A percentile compares a stretch with the other conserved stretches of the same genome.
These are phyloP conservation scores for Heterodera schachtii DNA, from an alignment of 1,140 invertebrate genomes.

Conservation along the genomic window DNA sequence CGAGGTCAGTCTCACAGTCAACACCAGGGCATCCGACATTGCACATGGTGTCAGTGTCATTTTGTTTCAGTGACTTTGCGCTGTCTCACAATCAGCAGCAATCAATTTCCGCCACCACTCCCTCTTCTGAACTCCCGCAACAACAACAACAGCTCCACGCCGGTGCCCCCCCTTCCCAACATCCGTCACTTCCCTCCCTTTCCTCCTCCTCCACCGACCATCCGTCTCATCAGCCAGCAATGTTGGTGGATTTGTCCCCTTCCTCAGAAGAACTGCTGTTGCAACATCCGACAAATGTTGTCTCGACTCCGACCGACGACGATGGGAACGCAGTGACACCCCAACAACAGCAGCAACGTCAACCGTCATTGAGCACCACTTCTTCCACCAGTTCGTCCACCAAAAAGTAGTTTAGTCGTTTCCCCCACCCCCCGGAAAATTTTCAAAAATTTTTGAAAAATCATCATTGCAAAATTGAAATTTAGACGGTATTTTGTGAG, in stretches of 20 bases:
- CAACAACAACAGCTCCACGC: background rate
- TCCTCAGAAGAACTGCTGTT: constrained; percentile 18
- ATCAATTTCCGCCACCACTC: too few species aligned
- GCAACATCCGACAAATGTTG: background rate
- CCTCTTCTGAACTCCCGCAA: background rate
- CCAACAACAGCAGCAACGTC: constrained; percentile 7
- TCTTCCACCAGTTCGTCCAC: constrained; percentile 17
- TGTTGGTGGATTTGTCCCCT: constrained; percentile 5
- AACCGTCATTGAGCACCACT: background rate
- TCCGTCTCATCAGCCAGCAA: background rate
- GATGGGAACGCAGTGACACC: background rate
- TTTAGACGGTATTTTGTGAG: constrained; percentile 20
- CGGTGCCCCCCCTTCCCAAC: background rate
- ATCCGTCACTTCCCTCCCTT: constrained; percentile 9
- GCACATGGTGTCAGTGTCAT: background rate
- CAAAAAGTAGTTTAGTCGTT: constrained; percentile 14
- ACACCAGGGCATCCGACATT: too few species aligned
- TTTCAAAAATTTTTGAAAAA: too few species aligned
- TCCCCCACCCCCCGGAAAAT: too few species aligned
- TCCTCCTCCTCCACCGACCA: constrained; percentile 31
- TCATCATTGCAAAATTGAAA: too few species aligned
- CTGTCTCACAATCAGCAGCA: background rate
- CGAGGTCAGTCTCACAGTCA: background rate
- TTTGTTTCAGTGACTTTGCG: background rate
- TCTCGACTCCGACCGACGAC: background rate